These are phyloP conservation scores for Toxonevra muliebris DNA, from an alignment of 2,888 invertebrate species.

Conservation along the genomic window DNA sequence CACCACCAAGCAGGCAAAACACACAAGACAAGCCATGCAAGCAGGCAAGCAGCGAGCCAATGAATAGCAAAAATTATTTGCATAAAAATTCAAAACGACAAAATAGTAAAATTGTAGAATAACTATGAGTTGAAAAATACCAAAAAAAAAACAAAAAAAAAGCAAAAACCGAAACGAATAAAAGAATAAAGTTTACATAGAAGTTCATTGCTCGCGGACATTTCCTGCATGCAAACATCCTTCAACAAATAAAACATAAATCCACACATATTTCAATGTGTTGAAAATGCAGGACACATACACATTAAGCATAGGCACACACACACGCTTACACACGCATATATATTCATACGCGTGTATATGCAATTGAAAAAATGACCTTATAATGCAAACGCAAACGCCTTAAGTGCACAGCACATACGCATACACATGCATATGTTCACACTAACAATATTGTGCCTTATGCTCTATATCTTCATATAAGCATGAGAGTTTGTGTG, in stretches of 20 bases:
- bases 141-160: neutral
- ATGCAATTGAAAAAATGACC: slow-evolving; percentile 41
- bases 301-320: slow-evolving; percentile 41
- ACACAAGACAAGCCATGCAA: neutral
- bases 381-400: slow-evolving; percentile 40
- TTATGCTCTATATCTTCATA: too few species aligned
- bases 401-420: slow-evolving; percentile 39
- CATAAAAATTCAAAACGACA: slow-evolving; percentile 13
- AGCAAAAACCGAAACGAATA: neutral
- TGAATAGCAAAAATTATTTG: slow-evolving; percentile 24
- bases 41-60: slow-evolving; percentile 19
- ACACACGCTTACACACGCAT: slow-evolving; percentile 33
- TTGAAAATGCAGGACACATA: neutral
- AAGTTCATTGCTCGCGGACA: slow-evolving; percentile 60
- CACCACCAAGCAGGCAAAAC: neutral
- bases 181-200: neutral
- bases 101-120: neutral
- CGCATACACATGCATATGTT: slow-evolving; percentile 29
- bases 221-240: slow-evolving; percentile 29
- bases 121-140: neutral
- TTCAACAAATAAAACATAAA: too few species aligned
- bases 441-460: too few species aligned
- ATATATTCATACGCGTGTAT: too few species aligned
- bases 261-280: too few species aligned
- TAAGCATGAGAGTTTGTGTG: too few species aligned